Conservation (phyloP, 2,888 invertebrate species). For the Trissoscelio sp. region DNA sequence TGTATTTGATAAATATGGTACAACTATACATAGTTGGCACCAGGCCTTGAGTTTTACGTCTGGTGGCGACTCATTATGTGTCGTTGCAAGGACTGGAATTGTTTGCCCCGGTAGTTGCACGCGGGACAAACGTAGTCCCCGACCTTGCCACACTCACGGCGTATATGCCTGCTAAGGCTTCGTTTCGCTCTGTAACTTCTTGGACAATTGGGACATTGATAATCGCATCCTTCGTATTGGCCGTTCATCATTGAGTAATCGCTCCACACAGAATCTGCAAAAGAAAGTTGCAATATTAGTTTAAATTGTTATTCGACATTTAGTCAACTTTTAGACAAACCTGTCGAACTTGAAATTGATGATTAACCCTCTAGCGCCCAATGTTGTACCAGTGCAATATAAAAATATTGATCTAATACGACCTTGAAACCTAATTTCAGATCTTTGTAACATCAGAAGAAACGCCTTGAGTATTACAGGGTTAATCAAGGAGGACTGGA, state of each 20-base stretch:
- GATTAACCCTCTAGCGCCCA: too few relatives aligned
- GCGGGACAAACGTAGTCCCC: slow-evolving; percentile 51
- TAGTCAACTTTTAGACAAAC: not conserved
- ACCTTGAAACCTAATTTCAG: too few relatives aligned
- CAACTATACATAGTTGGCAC: not conserved
- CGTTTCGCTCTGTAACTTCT: slow-evolving; percentile 54
- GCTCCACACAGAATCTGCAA: slow-evolving; percentile 42
- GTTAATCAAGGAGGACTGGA: too few relatives aligned
- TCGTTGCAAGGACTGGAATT: slow-evolving; percentile 56
- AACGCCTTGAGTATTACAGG: too few relatives aligned
- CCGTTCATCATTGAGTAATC: not conserved
- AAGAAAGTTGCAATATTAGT: slow-evolving; percentile 32
- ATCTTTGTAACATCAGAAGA: too few relatives aligned
- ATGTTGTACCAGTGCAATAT: too few relatives aligned
- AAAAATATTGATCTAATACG: too few relatives aligned
- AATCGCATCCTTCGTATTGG: not conserved
- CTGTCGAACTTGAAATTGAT: not conserved
- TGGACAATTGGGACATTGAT: slow-evolving; percentile 60
- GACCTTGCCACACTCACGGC: slow-evolving; percentile 60
- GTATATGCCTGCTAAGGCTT: slow-evolving; percentile 52
- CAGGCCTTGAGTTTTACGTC: slow-evolving; percentile 5
- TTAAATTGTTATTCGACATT: not conserved
- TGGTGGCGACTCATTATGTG: slow-evolving; percentile 52
- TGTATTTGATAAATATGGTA: slow-evolving; percentile 42
- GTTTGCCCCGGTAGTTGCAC: slow-evolving; percentile 63